Percentiles rank a stretch among this genome's conserved stretches.
Evolutionary conservation across 2,113 vertebrate species (phyloP).

Genomic region (Sturnus vulgaris): DNA sequence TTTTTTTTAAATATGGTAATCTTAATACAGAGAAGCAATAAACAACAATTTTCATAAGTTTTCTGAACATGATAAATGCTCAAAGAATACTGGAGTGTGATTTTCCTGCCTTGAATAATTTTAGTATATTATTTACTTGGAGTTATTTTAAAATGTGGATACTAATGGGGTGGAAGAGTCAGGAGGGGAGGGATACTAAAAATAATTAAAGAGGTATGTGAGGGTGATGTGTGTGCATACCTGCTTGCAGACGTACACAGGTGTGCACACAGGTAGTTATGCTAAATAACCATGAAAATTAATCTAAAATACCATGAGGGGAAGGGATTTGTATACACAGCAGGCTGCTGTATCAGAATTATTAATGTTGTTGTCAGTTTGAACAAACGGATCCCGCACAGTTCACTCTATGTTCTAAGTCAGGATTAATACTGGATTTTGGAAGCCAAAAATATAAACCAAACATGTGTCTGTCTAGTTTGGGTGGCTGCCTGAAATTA

Average conservation of each 20-base stretch:
- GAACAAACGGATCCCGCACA: not conserved
- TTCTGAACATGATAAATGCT: not conserved
- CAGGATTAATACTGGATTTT: not conserved
- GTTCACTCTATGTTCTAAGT: not conserved
- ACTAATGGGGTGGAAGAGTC: not conserved
- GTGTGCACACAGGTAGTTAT: not conserved
- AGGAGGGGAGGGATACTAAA: not conserved
- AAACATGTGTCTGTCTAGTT: not conserved
- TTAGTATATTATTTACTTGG: not conserved
- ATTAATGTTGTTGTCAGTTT: not conserved
- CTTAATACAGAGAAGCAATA: not conserved
- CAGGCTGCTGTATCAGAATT: not conserved
- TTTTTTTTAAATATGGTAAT: too few species aligned
- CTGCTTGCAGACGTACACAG: accelerated
- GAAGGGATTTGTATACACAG: not conserved
- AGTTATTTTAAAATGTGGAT: not conserved
- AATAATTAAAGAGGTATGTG: not conserved
- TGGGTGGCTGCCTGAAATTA: not conserved
- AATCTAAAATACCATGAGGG: not conserved
- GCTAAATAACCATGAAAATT: not conserved
- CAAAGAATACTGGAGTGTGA: not conserved
- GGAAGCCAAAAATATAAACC: not conserved
- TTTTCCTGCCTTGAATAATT: not conserved
- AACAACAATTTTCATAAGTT: not conserved
- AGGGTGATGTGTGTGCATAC: accelerated